A percentile compares a stretch with the other conserved stretches of the same genome.
These are phyloP conservation scores for Chaetorhynchus papuensis DNA, from an alignment of 2,113 vertebrate genomes.

Conservation along the genomic window DNA sequence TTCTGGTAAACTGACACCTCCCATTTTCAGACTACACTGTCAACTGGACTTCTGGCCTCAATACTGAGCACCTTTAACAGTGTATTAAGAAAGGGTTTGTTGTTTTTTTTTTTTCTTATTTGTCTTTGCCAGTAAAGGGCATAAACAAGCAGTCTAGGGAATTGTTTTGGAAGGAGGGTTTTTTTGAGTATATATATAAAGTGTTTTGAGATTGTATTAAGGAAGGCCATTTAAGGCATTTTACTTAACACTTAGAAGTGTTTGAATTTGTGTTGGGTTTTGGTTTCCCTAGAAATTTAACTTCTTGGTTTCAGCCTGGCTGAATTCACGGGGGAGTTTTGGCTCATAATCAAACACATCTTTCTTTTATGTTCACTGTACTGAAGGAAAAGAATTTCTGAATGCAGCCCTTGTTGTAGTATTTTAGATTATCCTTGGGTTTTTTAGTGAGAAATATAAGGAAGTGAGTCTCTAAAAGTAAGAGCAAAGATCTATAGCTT, in stretches of 20 bases:
- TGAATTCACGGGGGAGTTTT: not conserved
- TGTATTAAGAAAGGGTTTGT: rapidly evolving
- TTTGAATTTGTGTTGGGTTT: not conserved
- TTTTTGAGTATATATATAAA: not conserved
- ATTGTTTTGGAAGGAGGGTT: not conserved
- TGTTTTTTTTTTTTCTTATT: not conserved
- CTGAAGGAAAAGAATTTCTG: not conserved
- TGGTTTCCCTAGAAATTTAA: not conserved
- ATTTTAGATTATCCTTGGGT: not conserved
- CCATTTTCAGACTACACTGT: not conserved
- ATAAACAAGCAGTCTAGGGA: not conserved
- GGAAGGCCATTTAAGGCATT: not conserved
- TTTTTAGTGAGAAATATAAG: not conserved
- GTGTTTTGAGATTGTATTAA: not conserved
- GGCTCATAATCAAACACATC: not conserved
- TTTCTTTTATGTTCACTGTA: not conserved
- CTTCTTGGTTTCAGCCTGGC: not conserved
- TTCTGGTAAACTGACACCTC: not conserved
- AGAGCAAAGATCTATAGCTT: not conserved
- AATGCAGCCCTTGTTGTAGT: not conserved
- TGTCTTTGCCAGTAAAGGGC: not conserved
- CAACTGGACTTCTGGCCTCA: not conserved
- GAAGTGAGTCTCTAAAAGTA: not conserved
- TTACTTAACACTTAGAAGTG: not conserved
- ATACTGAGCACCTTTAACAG: not conserved